These are phyloP conservation scores for Trisateles emortualis DNA, from an alignment of 2,888 invertebrate genomes.

Conservation along the genomic window DNA sequence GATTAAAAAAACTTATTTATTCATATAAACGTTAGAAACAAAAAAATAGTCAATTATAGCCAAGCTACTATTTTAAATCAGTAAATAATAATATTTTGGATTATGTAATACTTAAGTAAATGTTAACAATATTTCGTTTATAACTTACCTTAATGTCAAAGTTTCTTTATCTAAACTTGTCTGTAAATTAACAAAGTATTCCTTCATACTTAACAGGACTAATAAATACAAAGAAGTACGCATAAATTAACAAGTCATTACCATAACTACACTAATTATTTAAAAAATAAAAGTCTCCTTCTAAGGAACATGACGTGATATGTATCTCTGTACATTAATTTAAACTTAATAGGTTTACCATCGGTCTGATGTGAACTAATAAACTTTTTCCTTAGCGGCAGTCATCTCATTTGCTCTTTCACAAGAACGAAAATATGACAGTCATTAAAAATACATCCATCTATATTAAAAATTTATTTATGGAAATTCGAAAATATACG, in stretches of 20 bases:
- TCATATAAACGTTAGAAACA: too few species aligned
- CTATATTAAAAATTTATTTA: background rate
- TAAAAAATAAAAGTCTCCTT: background rate
- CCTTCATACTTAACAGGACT: background rate
- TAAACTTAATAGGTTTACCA: conserved; percentile 6
- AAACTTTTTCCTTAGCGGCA: background rate
- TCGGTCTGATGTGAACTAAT: conserved; percentile 1
- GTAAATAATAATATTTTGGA: too few species aligned
- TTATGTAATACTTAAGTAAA: too few species aligned
- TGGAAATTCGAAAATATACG: background rate
- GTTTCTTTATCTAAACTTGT: too few species aligned
- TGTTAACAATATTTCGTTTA: too few species aligned
- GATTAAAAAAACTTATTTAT: too few species aligned
- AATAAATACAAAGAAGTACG: background rate
- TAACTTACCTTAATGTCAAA: too few species aligned
- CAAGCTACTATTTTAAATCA: too few species aligned
- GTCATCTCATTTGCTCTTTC: background rate
- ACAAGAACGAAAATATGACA: background rate
- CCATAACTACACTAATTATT: conserved; percentile 1
- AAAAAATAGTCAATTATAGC: too few species aligned
- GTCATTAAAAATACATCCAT: conserved; percentile 2
- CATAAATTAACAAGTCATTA: background rate
- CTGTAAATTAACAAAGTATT: background rate
- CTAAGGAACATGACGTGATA: conserved; percentile 1
- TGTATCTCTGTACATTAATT: conserved; percentile 4